Evolutionary conservation across 1,140 invertebrate species (phyloP).

Genomic region (Lepeophtheirus salmonis): DNA sequence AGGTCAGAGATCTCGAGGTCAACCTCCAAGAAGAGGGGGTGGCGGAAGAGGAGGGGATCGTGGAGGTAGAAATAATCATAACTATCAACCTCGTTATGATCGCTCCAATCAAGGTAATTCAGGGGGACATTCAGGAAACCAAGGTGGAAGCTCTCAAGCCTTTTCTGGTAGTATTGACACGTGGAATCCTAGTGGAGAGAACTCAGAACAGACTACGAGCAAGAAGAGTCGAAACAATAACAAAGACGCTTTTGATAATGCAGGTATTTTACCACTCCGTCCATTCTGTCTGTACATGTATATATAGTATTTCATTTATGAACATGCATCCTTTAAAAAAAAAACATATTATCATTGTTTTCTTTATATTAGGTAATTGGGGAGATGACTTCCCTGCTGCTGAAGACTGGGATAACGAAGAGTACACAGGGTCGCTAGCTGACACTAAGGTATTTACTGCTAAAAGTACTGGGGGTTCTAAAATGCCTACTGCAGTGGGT

Average conservation of each 20-base stretch:
- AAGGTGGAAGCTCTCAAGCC: neutral
- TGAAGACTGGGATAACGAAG: slow-evolving; percentile 86
- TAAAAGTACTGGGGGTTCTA: neutral
- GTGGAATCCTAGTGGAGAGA: slow-evolving; percentile 38
- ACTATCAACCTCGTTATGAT: neutral
- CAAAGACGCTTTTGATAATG: slow-evolving; percentile 22
- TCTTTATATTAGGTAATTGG: slow-evolving; percentile 26
- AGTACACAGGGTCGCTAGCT: slow-evolving; percentile 72
- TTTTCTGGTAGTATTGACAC: slow-evolving; percentile 31
- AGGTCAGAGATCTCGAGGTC: neutral
- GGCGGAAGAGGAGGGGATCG: neutral
- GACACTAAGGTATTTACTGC: slow-evolving; percentile 70
- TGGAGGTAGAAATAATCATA: neutral
- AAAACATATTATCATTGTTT: neutral
- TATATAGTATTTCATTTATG: too few relatives aligned
- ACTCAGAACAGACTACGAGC: slow-evolving; percentile 25
- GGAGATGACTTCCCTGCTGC: slow-evolving; percentile 33
- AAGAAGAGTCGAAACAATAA: slow-evolving; percentile 23
- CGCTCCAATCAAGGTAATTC: neutral
- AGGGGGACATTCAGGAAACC: too few relatives aligned
- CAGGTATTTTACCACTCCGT: slow-evolving; percentile 23
- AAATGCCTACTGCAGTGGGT: neutral
- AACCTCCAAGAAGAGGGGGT: slow-evolving; percentile 6
- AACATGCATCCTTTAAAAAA: too few relatives aligned
- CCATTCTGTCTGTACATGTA: too few relatives aligned